Conservation (phyloP, 2,113 vertebrate species). For the Sceloporus undulatus region DNA sequence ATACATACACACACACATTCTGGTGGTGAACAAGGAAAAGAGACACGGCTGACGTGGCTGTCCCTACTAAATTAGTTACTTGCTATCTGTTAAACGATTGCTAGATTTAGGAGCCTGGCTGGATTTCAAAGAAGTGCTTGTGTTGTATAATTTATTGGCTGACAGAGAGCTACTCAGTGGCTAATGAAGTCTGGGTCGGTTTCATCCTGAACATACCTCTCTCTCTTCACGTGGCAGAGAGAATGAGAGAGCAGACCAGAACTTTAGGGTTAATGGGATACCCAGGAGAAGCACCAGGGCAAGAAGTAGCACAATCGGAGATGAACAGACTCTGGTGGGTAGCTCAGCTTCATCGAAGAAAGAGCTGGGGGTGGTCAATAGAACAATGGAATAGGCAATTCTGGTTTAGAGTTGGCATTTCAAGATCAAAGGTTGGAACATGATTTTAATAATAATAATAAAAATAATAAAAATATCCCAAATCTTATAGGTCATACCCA, state of each 20-base stretch:
- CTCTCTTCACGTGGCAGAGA: background rate
- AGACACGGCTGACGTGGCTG: background rate
- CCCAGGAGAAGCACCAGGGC: fast-evolving
- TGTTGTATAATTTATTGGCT: conserved; percentile 55
- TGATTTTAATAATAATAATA: no score
- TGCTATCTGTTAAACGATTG: conserved; percentile 4
- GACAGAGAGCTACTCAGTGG: conserved; percentile 36
- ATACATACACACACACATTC: no score
- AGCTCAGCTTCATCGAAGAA: background rate
- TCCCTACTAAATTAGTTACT: conserved; percentile 40
- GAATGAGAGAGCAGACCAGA: background rate
- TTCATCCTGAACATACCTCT: background rate
- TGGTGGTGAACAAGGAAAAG: no score
- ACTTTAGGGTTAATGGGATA: background rate
- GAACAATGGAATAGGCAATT: background rate
- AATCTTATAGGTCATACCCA: no score
- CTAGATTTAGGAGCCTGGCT: conserved; percentile 44
- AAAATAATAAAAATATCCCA: no score
- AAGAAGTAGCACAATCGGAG: background rate
- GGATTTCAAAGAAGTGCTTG: conserved; percentile 46
- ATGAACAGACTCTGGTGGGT: no score
- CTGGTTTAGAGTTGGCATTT: background rate
- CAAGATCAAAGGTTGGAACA: no score
- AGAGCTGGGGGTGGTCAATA: background rate
- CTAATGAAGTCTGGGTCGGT: background rate